Evolutionary conservation across 2,797 vertebrate species (phyloP), one percentile per base, ranked within the genome.

Genomic region (Sitta carolinensis): DNA sequence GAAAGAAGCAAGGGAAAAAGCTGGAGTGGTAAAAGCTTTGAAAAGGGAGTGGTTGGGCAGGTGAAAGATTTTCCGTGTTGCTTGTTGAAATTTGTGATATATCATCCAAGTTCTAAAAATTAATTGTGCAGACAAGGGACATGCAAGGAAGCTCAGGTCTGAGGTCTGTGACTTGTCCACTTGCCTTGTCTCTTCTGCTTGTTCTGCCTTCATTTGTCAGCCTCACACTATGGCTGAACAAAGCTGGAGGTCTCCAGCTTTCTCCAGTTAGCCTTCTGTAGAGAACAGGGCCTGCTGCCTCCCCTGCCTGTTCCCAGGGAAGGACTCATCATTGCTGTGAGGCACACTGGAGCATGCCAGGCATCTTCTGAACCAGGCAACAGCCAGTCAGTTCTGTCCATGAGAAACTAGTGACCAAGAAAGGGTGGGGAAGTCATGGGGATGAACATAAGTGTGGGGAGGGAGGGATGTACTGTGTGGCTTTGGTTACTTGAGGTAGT

Each of bases 261-360:
- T 19, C 50, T 80, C 20, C 16, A 18, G 2, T 0, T 1, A 76
- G 25, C n/a, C n/a, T 29, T 3, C 0, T 20, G 40, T 4, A 27
- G 58, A 63, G 29, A 75, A 13, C 29, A 23, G 32, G 19, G 34
- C 51, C 38, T 27, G 29, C 25, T 84, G 34, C 25, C 19, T 51
- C n/a, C 38, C 6, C 29, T 73, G 13, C 51, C 43, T 36, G 38
- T 34, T 54, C 7, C 43, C 5, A 2, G n/a, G 38, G 21, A 19
- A 79, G 47, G 38, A 32, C 5, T 36, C 15, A 16, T 25, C 34
- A 7, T 15, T 30, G 66, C 54, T 8, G 1, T 13, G 40, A 57
- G 34, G 23, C 32, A 26, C 1, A 2, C n/a, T 40, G 42, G 42
- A 68, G 30, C 42, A 30, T 1, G 7, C 19, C 55, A 19, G 45